Percentiles rank a stretch among this genome's conserved stretches.
Evolutionary conservation across 2,797 vertebrate species (phyloP).

Genomic region (Hoplostethus atlanticus): DNA sequence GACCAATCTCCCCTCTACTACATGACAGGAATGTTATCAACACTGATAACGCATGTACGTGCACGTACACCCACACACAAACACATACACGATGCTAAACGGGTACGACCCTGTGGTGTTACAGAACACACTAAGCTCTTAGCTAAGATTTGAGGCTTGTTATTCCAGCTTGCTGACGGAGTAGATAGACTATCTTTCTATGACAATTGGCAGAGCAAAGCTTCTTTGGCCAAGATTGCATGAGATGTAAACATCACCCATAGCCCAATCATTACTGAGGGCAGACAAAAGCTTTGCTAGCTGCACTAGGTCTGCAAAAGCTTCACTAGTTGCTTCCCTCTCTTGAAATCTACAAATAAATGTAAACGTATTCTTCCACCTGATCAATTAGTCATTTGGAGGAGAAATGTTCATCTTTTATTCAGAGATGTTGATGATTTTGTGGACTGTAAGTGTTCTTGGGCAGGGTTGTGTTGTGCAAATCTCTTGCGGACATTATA

Average conservation of each 20-base stretch:
- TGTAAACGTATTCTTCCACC: not conserved
- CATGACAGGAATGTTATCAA: constrained; percentile 26
- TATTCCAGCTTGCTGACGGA: not conserved
- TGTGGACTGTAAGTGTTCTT: too few relatives aligned
- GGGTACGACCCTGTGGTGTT: not conserved
- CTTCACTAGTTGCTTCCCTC: not conserved
- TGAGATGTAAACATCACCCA: too few relatives aligned
- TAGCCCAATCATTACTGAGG: not conserved
- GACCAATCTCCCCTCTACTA: constrained; percentile 13
- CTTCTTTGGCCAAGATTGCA: too few relatives aligned
- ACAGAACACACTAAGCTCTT: constrained; percentile 16
- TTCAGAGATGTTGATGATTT: not conserved
- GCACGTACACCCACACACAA: constrained; percentile 6
- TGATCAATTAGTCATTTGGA: not conserved
- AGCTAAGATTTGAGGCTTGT: not conserved
- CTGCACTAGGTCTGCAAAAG: not conserved
- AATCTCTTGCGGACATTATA: not conserved
- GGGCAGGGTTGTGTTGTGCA: not conserved
- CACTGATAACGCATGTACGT: constrained; percentile 12
- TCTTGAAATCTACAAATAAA: not conserved
- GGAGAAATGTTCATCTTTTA: not conserved
- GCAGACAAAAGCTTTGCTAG: too few relatives aligned
- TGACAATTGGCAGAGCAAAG: too few relatives aligned
- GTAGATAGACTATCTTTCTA: too few relatives aligned
- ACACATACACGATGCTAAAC: accelerated